Percentiles rank a stretch among this genome's conserved stretches.
Evolutionary conservation across 2,797 vertebrate species (phyloP).

Genomic region (Sebastes aleutianus): DNA sequence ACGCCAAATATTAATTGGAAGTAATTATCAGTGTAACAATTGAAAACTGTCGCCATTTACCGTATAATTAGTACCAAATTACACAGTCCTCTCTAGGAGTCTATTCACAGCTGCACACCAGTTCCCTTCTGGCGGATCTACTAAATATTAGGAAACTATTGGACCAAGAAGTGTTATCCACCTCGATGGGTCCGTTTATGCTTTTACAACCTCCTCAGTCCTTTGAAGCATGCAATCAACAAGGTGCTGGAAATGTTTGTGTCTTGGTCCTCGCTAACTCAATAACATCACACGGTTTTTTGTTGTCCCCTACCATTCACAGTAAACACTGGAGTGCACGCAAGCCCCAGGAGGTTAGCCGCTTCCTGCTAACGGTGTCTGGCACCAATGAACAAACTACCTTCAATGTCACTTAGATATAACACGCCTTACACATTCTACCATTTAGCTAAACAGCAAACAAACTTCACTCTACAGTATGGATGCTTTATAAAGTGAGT

Average conservation of each 20-base stretch:
- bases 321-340: constrained; percentile 14
- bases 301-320: constrained; percentile 2
- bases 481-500: neutral
- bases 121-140: neutral
- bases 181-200: constrained; percentile 16
- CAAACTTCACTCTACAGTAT: neutral
- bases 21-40: constrained; percentile 20
- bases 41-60: constrained; percentile 10
- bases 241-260: constrained; percentile 36
- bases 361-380: constrained; percentile 1
- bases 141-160: neutral
- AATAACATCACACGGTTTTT: constrained; percentile 8
- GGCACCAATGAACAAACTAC: constrained; percentile 3
- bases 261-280: constrained; percentile 16
- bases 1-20: constrained; percentile 30
- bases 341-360: constrained; percentile 13
- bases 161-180: constrained; percentile 7
- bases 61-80: constrained; percentile 6
- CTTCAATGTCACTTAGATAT: constrained; percentile 7
- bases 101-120: neutral
- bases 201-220: constrained; percentile 26
- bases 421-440: neutral
- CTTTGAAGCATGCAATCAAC: constrained; percentile 33
- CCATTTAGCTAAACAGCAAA: neutral
- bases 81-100: neutral